Percentiles rank a stretch among this genome's conserved stretches.
Evolutionary conservation across 2,113 vertebrate genomes (phyloP).

Genomic region (Zapus hudsonius): DNA sequence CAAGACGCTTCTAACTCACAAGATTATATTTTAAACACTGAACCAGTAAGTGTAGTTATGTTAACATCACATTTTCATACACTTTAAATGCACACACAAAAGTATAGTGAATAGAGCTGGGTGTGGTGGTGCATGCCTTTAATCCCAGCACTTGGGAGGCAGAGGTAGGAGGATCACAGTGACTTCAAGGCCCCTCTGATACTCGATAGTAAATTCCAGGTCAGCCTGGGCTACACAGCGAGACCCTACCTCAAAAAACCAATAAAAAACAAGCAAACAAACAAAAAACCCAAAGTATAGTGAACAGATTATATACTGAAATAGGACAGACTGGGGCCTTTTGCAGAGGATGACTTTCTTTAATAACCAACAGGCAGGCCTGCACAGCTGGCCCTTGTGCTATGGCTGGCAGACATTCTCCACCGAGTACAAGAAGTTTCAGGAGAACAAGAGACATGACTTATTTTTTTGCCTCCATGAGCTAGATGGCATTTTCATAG

Average conservation of each 20-base stretch:
- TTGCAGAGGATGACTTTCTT: background rate
- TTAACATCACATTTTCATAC: conserved; percentile 49
- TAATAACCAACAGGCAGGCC: background rate
- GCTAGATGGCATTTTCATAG: conserved; percentile 25
- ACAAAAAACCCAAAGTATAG: conserved; percentile 49
- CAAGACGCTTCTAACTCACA: conserved; percentile 51
- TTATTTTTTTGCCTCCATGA: conserved; percentile 23
- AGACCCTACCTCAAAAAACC: too few species aligned
- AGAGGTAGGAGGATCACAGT: too few species aligned
- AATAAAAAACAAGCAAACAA: too few species aligned
- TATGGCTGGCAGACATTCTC: background rate
- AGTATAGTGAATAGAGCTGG: conserved; percentile 61
- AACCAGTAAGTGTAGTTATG: conserved; percentile 47
- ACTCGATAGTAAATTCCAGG: too few species aligned
- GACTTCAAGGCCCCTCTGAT: too few species aligned
- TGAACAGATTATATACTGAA: conserved; percentile 56
- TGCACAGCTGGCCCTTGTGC: background rate
- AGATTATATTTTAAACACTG: conserved; percentile 49
- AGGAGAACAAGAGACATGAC: background rate
- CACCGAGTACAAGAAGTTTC: background rate
- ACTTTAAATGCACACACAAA: background rate
- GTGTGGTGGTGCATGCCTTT: too few species aligned
- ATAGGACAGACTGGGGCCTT: background rate
- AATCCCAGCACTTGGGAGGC: too few species aligned
- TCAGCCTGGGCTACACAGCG: too few species aligned